phyloP scores from a whole-genome alignment of 2,113 vertebrate genomes.

The Myrmecobius fasciatus region DNA sequence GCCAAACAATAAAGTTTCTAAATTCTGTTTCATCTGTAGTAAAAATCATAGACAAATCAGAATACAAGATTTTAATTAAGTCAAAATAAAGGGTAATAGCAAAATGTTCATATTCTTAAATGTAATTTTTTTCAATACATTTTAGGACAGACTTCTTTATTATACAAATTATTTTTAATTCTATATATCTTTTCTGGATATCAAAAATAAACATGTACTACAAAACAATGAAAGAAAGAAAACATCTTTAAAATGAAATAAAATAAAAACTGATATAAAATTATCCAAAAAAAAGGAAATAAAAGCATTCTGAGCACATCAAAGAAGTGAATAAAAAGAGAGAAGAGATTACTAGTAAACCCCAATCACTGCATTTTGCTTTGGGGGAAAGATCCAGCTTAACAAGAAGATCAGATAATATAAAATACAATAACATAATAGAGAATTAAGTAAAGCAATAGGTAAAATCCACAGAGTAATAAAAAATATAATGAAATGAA shows the following conservation, averaged over 20 bases:
- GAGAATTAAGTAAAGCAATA: not conserved
- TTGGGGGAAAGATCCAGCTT: not conserved
- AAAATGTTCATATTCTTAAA: not conserved
- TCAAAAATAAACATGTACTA: not conserved
- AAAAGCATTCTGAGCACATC: not conserved
- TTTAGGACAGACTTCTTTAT: not conserved
- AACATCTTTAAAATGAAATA: not conserved
- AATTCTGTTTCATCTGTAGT: conserved; percentile 95
- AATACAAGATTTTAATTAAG: conserved; percentile 5
- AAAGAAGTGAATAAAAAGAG: not conserved
- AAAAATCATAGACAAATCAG: not conserved
- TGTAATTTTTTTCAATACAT: not conserved
- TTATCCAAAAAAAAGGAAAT: not conserved
- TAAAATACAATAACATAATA: not conserved
- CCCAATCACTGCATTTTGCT: not conserved
- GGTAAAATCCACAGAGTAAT: not conserved
- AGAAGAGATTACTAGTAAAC: not conserved
- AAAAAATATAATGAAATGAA: not conserved
- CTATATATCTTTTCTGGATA: not conserved
- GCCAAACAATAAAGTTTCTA: conserved; percentile 98
- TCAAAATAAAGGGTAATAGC: not conserved
- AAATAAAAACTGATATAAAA: not conserved
- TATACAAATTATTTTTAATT: not conserved
- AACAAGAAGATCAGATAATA: not conserved
- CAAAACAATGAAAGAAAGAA: not conserved